Evolutionary conservation across 1,140 invertebrate genomes (phyloP).

Genomic region (Drosophila tristis): DNA sequence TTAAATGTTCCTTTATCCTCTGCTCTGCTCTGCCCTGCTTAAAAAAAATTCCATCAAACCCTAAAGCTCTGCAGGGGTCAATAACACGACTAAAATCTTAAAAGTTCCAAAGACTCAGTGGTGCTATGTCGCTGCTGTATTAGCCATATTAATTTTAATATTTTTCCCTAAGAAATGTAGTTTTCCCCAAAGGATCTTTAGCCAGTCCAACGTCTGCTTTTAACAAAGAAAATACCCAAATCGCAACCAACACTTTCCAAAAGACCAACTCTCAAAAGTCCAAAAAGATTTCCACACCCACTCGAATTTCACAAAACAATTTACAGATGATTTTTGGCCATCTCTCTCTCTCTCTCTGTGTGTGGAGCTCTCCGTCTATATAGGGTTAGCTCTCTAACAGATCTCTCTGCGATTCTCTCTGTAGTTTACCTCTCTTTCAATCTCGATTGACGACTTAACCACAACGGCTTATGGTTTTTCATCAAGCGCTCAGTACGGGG

Average conservation of each 20-base stretch:
- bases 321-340: conserved; percentile 44
- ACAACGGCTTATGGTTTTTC: conserved; percentile 61
- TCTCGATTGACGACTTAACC: conserved; percentile 50
- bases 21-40: no score
- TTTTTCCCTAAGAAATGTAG: no score
- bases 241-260: no score
- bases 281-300: conserved; percentile 42
- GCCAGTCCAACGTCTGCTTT: no score
- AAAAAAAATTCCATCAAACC: no score
- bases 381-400: conserved; percentile 13
- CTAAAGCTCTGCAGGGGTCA: no score
- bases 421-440: conserved; percentile 35
- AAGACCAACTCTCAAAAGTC: not conserved
- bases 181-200: no score
- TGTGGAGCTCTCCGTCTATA: not conserved
- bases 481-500: conserved; percentile 17
- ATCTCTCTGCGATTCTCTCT: conserved; percentile 22
- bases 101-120: no score
- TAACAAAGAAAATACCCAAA: not conserved
- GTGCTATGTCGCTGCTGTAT: no score
- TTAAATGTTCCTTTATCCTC: no score
- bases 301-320: conserved; percentile 6
- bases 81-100: no score
- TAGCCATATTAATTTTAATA: no score
- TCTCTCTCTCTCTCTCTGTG: conserved; percentile 23